A percentile compares a stretch with the other conserved stretches of the same genome.
phyloP scores from a whole-genome alignment of 1,140 invertebrate species.

The Saccostrea glomerata region DNA sequence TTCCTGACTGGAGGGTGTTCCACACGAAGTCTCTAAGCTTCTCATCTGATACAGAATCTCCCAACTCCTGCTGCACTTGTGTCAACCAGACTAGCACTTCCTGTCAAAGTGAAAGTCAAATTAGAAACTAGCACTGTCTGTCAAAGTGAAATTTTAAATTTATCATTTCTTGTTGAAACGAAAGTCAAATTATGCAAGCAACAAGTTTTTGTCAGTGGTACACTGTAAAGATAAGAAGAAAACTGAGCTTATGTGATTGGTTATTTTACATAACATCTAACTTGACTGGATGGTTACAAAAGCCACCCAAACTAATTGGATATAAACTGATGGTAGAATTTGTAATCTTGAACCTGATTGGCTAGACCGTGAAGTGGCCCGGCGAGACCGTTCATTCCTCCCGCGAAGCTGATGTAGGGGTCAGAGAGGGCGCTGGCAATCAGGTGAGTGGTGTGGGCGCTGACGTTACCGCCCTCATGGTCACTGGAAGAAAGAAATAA shows the following conservation, averaged over 20 bases:
- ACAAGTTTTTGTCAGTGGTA: too few relatives aligned
- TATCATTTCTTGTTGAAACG: too few relatives aligned
- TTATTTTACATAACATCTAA: too few relatives aligned
- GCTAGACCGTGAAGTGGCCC: slow-evolving; percentile 97
- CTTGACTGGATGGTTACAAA: too few relatives aligned
- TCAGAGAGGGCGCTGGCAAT: slow-evolving; percentile 97
- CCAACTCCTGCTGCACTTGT: slow-evolving; percentile 85
- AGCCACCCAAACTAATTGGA: too few relatives aligned
- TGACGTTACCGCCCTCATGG: slow-evolving; percentile 97
- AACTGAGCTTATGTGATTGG: too few relatives aligned
- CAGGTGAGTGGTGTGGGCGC: slow-evolving; percentile 95
- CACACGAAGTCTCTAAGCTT: slow-evolving; percentile 95
- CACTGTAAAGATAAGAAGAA: too few relatives aligned
- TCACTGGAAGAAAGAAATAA: slow-evolving; percentile 82
- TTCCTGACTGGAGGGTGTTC: slow-evolving; percentile 95
- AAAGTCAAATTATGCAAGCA: too few relatives aligned
- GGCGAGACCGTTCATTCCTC: slow-evolving; percentile 95
- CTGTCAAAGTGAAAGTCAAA: slow-evolving; percentile 58
- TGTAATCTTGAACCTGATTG: slow-evolving; percentile 86
- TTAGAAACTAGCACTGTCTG: background rate
- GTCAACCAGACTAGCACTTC: slow-evolving; percentile 79
- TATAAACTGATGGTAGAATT: background rate
- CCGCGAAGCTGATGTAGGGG: slow-evolving; percentile 95
- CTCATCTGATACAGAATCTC: slow-evolving; percentile 89
- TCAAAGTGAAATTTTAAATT: background rate